Conservation (phyloP, 2,797 vertebrate genomes). For the Uromys caudimaculatus region DNA sequence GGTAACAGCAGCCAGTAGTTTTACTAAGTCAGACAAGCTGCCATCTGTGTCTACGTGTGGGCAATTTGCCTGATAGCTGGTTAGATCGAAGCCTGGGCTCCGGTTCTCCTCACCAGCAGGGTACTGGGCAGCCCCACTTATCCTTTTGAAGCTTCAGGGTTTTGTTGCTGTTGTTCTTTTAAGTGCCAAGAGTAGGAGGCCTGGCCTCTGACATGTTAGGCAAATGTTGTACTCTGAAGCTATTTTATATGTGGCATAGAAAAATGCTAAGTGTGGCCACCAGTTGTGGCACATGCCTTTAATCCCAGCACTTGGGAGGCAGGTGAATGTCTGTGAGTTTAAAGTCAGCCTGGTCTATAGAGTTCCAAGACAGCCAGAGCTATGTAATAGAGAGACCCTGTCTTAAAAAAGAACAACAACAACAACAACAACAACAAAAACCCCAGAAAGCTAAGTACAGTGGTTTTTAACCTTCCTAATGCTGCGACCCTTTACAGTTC, state of each 20-base stretch:
- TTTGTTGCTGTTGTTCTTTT: neutral
- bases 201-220: neutral
- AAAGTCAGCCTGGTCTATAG: neutral
- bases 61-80: rapidly evolving
- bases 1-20: neutral
- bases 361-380: neutral
- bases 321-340: neutral
- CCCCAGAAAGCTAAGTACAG: neutral
- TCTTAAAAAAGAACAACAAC: neutral
- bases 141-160: neutral
- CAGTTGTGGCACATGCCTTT: neutral
- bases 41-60: neutral
- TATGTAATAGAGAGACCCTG: neutral
- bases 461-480: neutral
- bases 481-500: neutral
- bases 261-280: neutral
- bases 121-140: neutral
- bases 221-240: neutral
- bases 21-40: neutral
- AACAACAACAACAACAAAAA: neutral
- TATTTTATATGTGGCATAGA: neutral
- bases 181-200: neutral
- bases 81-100: neutral
- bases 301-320: neutral
- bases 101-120: neutral